Evolutionary conservation across 2,888 invertebrate genomes (phyloP).

Genomic region (Molorchus minor): DNA sequence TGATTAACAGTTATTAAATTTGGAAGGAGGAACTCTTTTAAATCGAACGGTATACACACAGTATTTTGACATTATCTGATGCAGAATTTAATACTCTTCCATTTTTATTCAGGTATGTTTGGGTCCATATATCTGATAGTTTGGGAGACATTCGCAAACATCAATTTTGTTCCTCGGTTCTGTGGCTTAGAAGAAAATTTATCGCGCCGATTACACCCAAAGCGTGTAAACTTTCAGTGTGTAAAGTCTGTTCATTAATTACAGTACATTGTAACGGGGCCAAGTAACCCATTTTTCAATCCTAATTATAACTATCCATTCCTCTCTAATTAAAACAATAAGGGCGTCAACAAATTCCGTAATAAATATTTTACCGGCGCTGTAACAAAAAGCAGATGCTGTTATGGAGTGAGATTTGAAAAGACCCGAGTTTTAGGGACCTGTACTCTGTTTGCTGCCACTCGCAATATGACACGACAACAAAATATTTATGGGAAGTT

Average conservation of each 20-base stretch:
- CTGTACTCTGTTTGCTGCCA: not conserved
- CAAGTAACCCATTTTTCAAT: slow-evolving; percentile 18
- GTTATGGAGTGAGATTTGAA: not conserved
- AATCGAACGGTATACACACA: too few relatives aligned
- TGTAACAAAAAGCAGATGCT: slow-evolving; percentile 4
- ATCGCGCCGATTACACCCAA: not conserved
- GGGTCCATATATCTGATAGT: too few relatives aligned
- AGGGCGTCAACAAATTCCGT: slow-evolving; percentile 4
- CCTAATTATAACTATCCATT: slow-evolving; percentile 19
- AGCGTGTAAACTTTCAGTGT: not conserved
- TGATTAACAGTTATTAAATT: too few relatives aligned
- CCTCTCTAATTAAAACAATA: slow-evolving; percentile 13
- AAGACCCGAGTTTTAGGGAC: not conserved
- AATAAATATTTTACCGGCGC: slow-evolving; percentile 5
- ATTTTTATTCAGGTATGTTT: too few relatives aligned
- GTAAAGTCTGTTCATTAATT: slow-evolving; percentile 13
- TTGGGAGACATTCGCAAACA: too few relatives aligned
- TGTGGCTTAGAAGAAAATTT: slow-evolving; percentile 3
- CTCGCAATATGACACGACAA: not conserved
- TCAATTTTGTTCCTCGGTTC: too few relatives aligned
- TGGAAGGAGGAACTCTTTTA: too few relatives aligned
- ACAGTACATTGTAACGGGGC: slow-evolving; percentile 6
- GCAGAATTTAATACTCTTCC: too few relatives aligned
- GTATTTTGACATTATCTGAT: too few relatives aligned
- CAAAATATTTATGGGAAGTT: slow-evolving; percentile 8